Evolutionary conservation across 2,113 vertebrate species (phyloP).

Genomic region (Columba janthina): DNA sequence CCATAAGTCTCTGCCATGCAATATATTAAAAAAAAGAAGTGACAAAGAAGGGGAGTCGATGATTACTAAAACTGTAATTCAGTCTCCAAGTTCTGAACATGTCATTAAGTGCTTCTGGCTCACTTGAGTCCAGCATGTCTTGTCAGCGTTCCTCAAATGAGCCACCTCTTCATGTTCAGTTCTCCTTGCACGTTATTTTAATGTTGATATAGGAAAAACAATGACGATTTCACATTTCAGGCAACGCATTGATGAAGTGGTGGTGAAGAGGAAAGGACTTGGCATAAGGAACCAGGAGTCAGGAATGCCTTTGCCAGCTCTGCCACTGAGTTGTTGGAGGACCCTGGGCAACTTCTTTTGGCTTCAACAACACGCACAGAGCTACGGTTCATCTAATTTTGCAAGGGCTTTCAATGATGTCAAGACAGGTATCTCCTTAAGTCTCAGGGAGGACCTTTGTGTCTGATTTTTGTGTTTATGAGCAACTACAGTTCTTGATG

Average conservation of each 20-base stretch:
- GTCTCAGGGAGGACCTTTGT: not conserved
- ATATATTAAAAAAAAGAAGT: conserved; percentile 75
- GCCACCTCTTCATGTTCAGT: conserved; percentile 25
- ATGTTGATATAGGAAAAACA: not conserved
- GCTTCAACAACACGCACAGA: rapidly evolving
- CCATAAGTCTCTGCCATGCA: conserved; percentile 67
- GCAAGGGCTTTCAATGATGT: not conserved
- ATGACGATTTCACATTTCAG: conserved; percentile 15
- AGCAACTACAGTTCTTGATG: not conserved
- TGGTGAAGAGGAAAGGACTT: not conserved
- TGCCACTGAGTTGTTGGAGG: not conserved
- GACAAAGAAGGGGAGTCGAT: conserved; percentile 72
- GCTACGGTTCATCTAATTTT: not conserved
- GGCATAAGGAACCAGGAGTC: not conserved
- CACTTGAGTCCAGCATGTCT: conserved; percentile 41
- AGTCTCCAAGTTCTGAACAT: conserved; percentile 68
- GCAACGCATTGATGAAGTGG: not conserved
- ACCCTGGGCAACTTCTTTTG: not conserved
- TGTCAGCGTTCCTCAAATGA: conserved; percentile 51
- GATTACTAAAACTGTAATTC: conserved; percentile 79
- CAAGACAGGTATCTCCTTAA: not conserved
- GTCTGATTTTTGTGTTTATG: not conserved
- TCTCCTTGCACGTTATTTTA: conserved; percentile 38
- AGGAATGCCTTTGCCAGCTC: not conserved
- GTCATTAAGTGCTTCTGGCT: conserved; percentile 69